Conservation (phyloP, 2,113 vertebrate genomes). For the Onychostruthus taczanowskii region DNA sequence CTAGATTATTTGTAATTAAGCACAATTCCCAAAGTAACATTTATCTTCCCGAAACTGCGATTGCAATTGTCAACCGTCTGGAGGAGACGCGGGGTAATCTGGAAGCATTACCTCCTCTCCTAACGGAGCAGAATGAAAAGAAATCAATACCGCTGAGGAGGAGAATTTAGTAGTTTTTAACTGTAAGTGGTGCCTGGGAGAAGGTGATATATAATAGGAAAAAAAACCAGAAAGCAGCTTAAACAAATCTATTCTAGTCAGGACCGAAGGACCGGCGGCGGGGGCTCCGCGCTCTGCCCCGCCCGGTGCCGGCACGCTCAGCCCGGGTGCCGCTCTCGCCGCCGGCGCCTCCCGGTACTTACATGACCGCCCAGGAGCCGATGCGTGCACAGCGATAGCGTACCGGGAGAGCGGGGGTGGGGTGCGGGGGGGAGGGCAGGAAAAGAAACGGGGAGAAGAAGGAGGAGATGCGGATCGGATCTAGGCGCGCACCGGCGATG, state of each 20-base stretch:
- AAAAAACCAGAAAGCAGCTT: neutral
- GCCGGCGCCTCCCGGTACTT: slow-evolving; percentile 32
- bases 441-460: neutral
- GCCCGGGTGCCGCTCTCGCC: neutral
- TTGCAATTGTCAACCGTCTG: slow-evolving; percentile 81
- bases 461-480: neutral
- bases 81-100: slow-evolving; percentile 78
- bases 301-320: neutral
- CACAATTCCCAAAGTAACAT: slow-evolving; percentile 87
- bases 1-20: slow-evolving; percentile 86
- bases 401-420: neutral
- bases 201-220: slow-evolving; percentile 66
- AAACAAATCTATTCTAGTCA: slow-evolving; percentile 35
- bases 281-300: neutral
- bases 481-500: neutral
- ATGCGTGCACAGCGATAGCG: neutral
- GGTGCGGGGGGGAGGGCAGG: neutral
- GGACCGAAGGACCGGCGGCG: neutral
- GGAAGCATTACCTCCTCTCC: slow-evolving; percentile 70
- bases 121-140: slow-evolving; percentile 78
- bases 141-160: slow-evolving; percentile 83
- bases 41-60: slow-evolving; percentile 81
- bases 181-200: slow-evolving; percentile 56
- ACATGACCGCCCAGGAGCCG: neutral
- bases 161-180: slow-evolving; percentile 81